Base-by-base conservation (phyloP, 2,113 vertebrate genomes). In the Cnemophilus loriae region DNA sequence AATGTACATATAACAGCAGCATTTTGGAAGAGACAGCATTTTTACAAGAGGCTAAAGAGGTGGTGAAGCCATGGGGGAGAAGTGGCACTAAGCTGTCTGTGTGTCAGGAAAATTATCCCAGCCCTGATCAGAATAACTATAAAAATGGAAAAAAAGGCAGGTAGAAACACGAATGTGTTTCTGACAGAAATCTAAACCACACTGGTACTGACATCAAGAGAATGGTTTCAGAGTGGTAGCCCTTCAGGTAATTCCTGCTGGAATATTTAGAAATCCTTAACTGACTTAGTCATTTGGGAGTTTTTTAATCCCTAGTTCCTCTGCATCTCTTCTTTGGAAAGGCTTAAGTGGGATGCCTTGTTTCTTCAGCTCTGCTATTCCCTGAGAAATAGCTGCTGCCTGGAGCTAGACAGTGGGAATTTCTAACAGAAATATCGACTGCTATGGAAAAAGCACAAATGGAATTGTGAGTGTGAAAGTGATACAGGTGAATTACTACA, bases 291-390 rank as follows among this genome's bases (percentile, higher is more conserved):
- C 8, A 1, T 22, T 21, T 23, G 8, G 12, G 15, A 3, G 1
- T 49, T 52, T 79, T 59, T 68, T 9, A 64, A 65, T 7, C 14
- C 4, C 4, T 65, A 14, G 8, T 9, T 86, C 41, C 8, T 64
- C 30, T 80, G 53, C 18, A 52, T 3, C 3, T 21, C 8, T 56
- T 63, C 3, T 6, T 65, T 64, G 19, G 39, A 42, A 79, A 64
- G 17, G 8, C 27, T 68, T 50, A 15, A 2, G 1, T 52, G 22
- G 10, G 8, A 6, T 35, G 24, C 16, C 22, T 10, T 1, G 0
- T 88, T 78, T 79, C 37, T 57, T 24, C 26, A 44, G 4, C 56
- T 73, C 49, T 41, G 11, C 52, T 41, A 2, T 53, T 70, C n/a
- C 30, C 50, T 59, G 52, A 79, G 47, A 67, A 85, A 78, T 0